These are phyloP conservation scores for Pentalonia nigronervosa DNA, from an alignment of 1,140 invertebrate species.

Conservation along the genomic window DNA sequence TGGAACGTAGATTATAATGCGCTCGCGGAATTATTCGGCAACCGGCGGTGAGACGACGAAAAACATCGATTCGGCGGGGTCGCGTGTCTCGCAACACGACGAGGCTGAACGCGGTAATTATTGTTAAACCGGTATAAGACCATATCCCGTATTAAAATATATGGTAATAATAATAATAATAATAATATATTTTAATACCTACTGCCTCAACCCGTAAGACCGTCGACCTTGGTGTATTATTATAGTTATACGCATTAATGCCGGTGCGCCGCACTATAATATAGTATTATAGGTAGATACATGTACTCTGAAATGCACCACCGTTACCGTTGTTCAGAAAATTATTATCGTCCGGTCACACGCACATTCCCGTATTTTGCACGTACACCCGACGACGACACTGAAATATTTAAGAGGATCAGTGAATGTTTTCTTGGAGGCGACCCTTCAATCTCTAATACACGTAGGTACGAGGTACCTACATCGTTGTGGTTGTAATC, in stretches of 20 bases:
- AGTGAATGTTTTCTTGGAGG: not conserved
- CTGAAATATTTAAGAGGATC: not conserved
- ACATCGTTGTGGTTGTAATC: not conserved
- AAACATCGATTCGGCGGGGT: not conserved
- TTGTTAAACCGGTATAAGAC: not conserved
- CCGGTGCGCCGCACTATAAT: not conserved
- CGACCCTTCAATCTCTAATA: not conserved
- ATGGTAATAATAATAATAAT: slow-evolving; percentile 5
- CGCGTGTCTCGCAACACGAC: not conserved
- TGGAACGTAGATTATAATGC: not conserved
- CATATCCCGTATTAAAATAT: not conserved
- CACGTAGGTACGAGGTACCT: too few species aligned
- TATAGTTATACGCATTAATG: not conserved
- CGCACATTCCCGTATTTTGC: not conserved
- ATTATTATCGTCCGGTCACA: slow-evolving; percentile 6
- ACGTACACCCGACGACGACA: not conserved
- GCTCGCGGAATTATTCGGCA: not conserved
- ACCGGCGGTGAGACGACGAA: not conserved
- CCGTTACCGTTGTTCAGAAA: not conserved
- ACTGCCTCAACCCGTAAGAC: not conserved
- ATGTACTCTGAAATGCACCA: not conserved
- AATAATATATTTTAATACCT: slow-evolving; percentile 1
- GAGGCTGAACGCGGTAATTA: not conserved
- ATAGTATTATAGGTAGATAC: not conserved
- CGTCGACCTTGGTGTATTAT: not conserved